Conservation (phyloP, 2,797 vertebrate genomes). For the Tympanoctomys barrerae region DNA sequence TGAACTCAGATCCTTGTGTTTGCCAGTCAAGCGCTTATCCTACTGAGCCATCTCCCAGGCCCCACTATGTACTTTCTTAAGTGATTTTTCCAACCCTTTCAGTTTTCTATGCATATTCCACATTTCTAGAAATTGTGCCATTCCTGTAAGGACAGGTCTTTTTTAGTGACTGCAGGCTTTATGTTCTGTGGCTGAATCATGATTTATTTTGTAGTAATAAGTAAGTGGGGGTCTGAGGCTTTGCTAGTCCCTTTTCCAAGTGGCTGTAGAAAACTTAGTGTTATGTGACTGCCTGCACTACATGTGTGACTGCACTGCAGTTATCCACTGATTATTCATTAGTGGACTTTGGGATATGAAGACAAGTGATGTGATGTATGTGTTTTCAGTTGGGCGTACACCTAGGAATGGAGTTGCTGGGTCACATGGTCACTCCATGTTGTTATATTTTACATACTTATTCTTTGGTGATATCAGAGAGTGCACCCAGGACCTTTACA, state of each 20-base stretch:
- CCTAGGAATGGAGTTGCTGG: neutral
- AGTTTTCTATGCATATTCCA: neutral
- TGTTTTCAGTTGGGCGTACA: constrained; percentile 28
- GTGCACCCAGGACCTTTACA: neutral
- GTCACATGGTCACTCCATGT: neutral
- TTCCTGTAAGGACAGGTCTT: neutral
- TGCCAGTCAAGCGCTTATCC: too few relatives aligned
- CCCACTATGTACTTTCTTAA: too few relatives aligned
- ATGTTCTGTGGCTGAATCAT: neutral
- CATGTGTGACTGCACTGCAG: neutral
- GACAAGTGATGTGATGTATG: neutral
- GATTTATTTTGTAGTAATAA: constrained; percentile 46
- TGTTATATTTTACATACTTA: neutral
- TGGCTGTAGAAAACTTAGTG: neutral
- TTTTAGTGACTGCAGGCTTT: neutral
- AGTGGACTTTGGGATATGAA: neutral
- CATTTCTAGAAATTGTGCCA: constrained; percentile 10
- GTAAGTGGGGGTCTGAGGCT: neutral
- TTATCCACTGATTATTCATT: neutral
- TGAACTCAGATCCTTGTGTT: too few relatives aligned
- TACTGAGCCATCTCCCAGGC: too few relatives aligned
- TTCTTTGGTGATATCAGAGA: neutral
- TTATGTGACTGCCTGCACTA: neutral
- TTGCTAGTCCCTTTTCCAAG: neutral
- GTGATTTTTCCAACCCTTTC: neutral